These are phyloP conservation scores for Zenarchopterus dispar DNA, from an alignment of 2,797 vertebrate genomes.

Conservation along the genomic window DNA sequence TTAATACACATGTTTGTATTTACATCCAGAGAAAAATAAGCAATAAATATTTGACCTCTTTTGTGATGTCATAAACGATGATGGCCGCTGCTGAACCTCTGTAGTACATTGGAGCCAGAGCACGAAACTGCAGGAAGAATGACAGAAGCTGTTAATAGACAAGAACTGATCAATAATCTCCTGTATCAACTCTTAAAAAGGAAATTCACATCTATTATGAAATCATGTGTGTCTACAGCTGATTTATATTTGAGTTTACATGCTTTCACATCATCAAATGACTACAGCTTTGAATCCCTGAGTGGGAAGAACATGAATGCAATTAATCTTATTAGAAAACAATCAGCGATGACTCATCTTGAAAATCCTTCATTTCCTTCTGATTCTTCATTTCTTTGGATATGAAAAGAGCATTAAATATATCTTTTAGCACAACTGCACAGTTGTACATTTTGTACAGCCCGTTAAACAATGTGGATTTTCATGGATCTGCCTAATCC, in stretches of 20 bases:
- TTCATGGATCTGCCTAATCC: conserved; percentile 30
- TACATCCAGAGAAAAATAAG: not conserved
- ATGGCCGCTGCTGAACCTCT: conserved; percentile 97
- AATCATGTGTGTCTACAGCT: not conserved
- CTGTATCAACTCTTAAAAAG: conserved; percentile 7
- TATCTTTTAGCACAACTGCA: conserved; percentile 5
- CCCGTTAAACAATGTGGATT: conserved; percentile 18
- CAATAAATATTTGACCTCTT: conserved; percentile 87
- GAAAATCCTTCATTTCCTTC: conserved; percentile 11
- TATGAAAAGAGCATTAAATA: conserved; percentile 21
- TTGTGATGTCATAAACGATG: conserved; percentile 98
- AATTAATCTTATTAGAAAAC: conserved; percentile 6
- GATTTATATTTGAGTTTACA: conserved; percentile 2
- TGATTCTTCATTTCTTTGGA: conserved; percentile 2
- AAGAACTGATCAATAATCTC: conserved; percentile 11
- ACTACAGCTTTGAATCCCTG: conserved; percentile 10
- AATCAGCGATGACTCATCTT: conserved; percentile 6
- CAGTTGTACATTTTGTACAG: conserved; percentile 12
- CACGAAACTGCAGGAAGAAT: conserved; percentile 88
- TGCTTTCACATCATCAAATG: conserved; percentile 4
- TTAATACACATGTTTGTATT: no score
- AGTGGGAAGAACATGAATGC: conserved; percentile 11
- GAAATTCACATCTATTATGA: not conserved
- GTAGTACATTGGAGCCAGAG: conserved; percentile 98
- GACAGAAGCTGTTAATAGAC: conserved; percentile 8